Conservation (phyloP, 2,888 invertebrate genomes). For the Cryptocheilus praepositus region DNA sequence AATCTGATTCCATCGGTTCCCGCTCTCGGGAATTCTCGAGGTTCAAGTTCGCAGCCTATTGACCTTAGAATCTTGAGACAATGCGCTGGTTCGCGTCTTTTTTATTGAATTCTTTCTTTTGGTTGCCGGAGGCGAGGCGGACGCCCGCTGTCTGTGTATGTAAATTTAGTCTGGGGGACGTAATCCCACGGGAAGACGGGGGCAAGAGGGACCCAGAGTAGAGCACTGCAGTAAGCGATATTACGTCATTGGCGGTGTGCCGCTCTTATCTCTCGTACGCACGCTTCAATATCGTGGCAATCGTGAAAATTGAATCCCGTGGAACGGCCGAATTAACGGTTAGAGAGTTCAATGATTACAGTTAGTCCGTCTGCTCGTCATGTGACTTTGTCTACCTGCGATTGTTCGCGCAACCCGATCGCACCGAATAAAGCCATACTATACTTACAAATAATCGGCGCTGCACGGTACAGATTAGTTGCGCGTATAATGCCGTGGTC, state of each 20-base stretch:
- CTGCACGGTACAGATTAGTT: too few species aligned
- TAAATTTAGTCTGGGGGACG: slow-evolving; percentile 63
- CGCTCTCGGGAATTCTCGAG: neutral
- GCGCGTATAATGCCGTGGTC: too few species aligned
- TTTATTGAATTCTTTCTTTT: slow-evolving; percentile 66
- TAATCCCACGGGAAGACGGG: slow-evolving; percentile 60
- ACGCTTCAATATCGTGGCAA: slow-evolving; percentile 52
- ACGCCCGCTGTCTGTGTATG: slow-evolving; percentile 57
- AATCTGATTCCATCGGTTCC: slow-evolving; percentile 22
- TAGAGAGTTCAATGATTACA: too few species aligned
- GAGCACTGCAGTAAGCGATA: slow-evolving; percentile 46
- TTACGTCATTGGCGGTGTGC: slow-evolving; percentile 43
- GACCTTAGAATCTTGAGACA: slow-evolving; percentile 58
- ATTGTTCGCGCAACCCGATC: too few species aligned
- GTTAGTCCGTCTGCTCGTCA: too few species aligned
- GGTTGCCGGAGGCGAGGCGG: slow-evolving; percentile 35
- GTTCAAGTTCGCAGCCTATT: slow-evolving; percentile 40
- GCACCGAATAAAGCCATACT: too few species aligned
- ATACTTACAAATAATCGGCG: too few species aligned
- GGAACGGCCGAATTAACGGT: slow-evolving; percentile 40
- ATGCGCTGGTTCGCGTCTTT: slow-evolving; percentile 56
- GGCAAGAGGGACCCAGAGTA: slow-evolving; percentile 30
- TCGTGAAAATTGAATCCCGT: slow-evolving; percentile 43
- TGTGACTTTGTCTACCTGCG: too few species aligned
- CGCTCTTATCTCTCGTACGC: slow-evolving; percentile 52